Percentiles rank a stretch among this genome's conserved stretches.
Evolutionary conservation across 2,888 invertebrate genomes (phyloP).

Genomic region (Callyntrura guangdongensis): DNA sequence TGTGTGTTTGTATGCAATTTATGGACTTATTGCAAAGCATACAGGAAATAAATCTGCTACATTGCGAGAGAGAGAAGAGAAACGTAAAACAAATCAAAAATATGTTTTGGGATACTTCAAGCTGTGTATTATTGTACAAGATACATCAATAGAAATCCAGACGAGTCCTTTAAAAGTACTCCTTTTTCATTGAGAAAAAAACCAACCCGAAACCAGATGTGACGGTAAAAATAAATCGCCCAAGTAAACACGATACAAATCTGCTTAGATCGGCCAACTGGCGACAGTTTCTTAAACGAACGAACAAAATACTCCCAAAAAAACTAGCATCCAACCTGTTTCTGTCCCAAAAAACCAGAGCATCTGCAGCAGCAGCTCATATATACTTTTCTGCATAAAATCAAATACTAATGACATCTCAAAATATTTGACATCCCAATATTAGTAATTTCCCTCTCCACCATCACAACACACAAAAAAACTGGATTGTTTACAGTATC

Average conservation of each 20-base stretch:
- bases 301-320: no score
- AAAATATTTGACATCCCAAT: slow-evolving; percentile 68
- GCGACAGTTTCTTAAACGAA: slow-evolving; percentile 13
- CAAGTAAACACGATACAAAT: no score
- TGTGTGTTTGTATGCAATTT: no score
- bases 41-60: no score
- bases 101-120: no score
- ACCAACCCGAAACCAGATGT: not conserved
- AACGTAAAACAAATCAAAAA: no score
- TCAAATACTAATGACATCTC: slow-evolving; percentile 58
- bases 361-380: not conserved
- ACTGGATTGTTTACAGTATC: slow-evolving; percentile 45
- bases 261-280: slow-evolving; percentile 20
- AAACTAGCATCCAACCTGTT: not conserved
- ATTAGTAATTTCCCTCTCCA: slow-evolving; percentile 34
- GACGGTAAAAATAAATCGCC: not conserved
- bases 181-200: not conserved
- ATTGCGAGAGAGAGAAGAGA: no score
- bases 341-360: not conserved
- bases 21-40: no score
- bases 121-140: no score
- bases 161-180: no score
- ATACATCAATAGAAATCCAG: no score
- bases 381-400: no score
- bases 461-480: not conserved